Evolutionary conservation across 64 coral and sea anemone genomes (phyloP), one percentile per base, ranked within the genome.

Genomic region (Actinia tenebrosa): DNA sequence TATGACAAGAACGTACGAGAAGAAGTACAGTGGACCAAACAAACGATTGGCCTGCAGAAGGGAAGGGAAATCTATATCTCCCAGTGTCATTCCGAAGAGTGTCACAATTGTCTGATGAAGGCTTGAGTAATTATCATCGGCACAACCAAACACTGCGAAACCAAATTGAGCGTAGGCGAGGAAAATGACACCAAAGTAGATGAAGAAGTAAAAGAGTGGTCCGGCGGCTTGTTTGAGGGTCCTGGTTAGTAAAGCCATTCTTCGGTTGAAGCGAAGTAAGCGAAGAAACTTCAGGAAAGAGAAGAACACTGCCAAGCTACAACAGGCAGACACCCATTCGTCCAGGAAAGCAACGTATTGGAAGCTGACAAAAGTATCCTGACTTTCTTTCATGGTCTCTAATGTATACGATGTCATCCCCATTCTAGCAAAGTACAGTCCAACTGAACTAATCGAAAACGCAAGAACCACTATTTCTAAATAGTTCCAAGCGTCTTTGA

Each of bases 291-390:
- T 98, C 64, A 98, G 64, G 37, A 98, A 86, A 20, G 92, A 89
- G 87, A 98, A 93, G 26, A 98, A 98, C 16, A 98, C 95, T 4
- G 95, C 95, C 13, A 98, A 60, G 11, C 86, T 91, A 53, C 89
- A 88, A 45, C 86, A 87, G 47, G 84, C 89, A 4, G 95, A 86
- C 10, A 98, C 92, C 95, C 92, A 98, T 20, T 98, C 92, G 44
- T 98, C 95, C 16, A 94, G 72, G 79, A 94, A 91, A 0, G 92
- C 92, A 3, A 94, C 95, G 84, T 98, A 98, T 7, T 98, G 95
- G 22, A 98, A 98, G 69, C 95, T 98, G 17, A 98, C 87, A 18
- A 91, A 98, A 68, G 83, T 86, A 13, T 53, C 79, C 1, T 54
- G 64, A 0, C 83, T 71, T 30, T 94, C 64, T 14, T 87, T 87